phyloP scores from a whole-genome alignment of 2,797 vertebrate genomes.

The Cygnus olor region DNA sequence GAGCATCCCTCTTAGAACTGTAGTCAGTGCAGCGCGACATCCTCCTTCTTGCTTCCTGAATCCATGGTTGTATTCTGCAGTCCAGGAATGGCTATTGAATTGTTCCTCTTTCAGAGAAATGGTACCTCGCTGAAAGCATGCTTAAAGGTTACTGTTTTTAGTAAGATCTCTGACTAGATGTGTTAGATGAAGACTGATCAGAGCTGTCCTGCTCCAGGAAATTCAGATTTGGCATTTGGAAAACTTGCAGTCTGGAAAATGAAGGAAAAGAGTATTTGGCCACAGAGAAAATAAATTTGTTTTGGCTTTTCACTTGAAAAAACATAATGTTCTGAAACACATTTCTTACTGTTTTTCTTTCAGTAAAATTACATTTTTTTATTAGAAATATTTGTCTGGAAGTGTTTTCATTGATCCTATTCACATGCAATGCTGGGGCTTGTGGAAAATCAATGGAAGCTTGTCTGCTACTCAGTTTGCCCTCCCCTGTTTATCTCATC shows the following conservation, averaged over 20 bases:
- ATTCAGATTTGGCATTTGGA: neutral
- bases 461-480: neutral
- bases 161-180: neutral
- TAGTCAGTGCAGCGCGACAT: neutral
- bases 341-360: neutral
- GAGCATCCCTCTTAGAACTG: neutral
- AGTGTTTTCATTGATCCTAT: neutral
- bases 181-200: neutral
- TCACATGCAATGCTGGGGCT: neutral
- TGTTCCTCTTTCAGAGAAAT: neutral
- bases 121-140: neutral
- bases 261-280: rapidly evolving
- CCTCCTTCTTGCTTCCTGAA: neutral
- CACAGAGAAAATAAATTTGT: neutral
- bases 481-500: neutral
- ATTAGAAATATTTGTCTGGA: neutral
- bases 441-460: neutral
- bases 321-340: neutral
- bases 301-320: neutral
- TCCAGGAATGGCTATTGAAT: neutral
- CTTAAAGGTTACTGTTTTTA: neutral
- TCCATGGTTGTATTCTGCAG: rapidly evolving
- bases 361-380: neutral
- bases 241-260: neutral
- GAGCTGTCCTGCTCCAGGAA: neutral